A percentile compares a stretch with the other conserved stretches of the same genome.
These are phyloP conservation scores for Drosophila willistoni DNA, from an alignment of 1,140 invertebrate genomes.

Conservation along the genomic window DNA sequence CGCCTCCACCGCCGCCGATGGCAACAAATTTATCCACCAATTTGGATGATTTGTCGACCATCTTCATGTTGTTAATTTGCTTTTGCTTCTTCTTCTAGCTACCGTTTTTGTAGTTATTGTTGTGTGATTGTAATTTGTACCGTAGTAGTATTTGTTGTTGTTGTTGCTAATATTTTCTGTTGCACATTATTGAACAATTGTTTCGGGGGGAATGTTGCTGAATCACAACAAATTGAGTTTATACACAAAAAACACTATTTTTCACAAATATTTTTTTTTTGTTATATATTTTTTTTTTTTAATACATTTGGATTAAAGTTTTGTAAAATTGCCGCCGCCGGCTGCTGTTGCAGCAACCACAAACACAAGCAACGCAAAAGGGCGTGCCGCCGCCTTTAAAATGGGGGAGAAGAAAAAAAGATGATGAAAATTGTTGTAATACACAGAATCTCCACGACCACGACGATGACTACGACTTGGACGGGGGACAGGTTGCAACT, in stretches of 20 bases:
- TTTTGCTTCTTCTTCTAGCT: slow-evolving; percentile 33
- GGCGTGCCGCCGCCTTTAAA: slow-evolving; percentile 62
- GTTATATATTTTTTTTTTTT: slow-evolving; percentile 11
- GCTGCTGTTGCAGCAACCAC: slow-evolving; percentile 18
- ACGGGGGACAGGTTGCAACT: slow-evolving; percentile 53
- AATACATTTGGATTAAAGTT: slow-evolving; percentile 10
- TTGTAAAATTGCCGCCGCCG: slow-evolving; percentile 19
- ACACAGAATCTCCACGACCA: slow-evolving; percentile 39
- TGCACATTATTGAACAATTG: slow-evolving; percentile 51
- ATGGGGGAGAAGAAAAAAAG: slow-evolving; percentile 11
- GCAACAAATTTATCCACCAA: slow-evolving; percentile 79
- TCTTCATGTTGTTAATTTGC: slow-evolving; percentile 67
- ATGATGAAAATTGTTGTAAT: slow-evolving; percentile 38
- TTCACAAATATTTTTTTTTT: slow-evolving; percentile 16
- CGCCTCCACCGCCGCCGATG: slow-evolving; percentile 49
- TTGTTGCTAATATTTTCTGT: slow-evolving; percentile 43
- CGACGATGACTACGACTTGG: slow-evolving; percentile 29
- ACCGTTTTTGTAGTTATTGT: slow-evolving; percentile 23
- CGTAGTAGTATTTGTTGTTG: slow-evolving; percentile 14
- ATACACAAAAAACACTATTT: slow-evolving; percentile 9
- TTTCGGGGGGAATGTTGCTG: slow-evolving; percentile 4
- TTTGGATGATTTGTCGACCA: slow-evolving; percentile 82
- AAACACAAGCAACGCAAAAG: slow-evolving; percentile 29
- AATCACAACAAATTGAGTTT: slow-evolving; percentile 23
- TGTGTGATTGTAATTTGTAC: slow-evolving; percentile 15